Base-by-base conservation (phyloP, 1,140 invertebrate species). In the Drosophila parabipectinata region DNA sequence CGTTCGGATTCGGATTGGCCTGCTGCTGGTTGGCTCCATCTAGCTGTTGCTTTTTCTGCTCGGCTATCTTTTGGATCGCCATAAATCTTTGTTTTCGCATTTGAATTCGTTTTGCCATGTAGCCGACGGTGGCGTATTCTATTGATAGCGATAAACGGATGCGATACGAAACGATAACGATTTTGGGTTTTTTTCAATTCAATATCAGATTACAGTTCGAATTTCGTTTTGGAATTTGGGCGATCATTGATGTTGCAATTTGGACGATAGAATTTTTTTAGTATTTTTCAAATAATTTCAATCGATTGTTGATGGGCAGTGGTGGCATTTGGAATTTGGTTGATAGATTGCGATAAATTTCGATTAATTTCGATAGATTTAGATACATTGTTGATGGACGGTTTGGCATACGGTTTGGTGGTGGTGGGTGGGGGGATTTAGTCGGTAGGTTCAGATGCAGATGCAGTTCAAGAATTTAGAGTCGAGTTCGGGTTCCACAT, bases 71-170 rank as follows among this genome's bases (percentile, higher is more conserved):
- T 92, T 97, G 96, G 72, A 97, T 95, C 56, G 96, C 95, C 90
- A 96, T 93, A 92, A 97, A 97, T 75, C 97, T 94, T 93, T 97
- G 97, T 93, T 98, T 98, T 82, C 97, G 94, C 97, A 98, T 98
- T 92, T 98, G 96, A 92, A 98, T 98, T 92, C 97, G 94, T 93
- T 98, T 98, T 67, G 97, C 97, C 96, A 98, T 97, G 93, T 98
- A 98, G 75, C 97, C 97, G 67, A 98, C 97, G 54, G 97, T 97
- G 60, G 97, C 97, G 92, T 98, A 98, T 93, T 98, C 97, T 98
- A 94, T 79, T 71, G 80, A 84, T 83, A 79, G 79, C 79, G 79
- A 83, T 73, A 76, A 72, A 62, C 59, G n/a, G 79, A 77, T 81
- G 41, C 41, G 41, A 72, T 80, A 78, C 68, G 63, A 83, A 71